phyloP scores from a whole-genome alignment of 2,113 vertebrate species.

The Hiodon tergisus region DNA sequence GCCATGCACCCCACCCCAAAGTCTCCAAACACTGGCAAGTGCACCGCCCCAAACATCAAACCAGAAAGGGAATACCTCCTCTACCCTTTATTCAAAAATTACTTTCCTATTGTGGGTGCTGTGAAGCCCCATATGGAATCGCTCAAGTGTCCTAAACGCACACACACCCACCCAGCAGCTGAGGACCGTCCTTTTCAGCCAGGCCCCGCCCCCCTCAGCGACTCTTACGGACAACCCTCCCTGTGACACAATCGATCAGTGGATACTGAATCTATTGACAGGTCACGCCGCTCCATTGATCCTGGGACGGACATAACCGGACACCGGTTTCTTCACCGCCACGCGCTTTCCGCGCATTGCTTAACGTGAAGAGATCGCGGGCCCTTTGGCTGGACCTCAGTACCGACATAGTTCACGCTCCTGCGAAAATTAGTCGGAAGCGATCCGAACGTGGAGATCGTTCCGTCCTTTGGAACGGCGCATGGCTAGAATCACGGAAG shows the following conservation, averaged over 20 bases:
- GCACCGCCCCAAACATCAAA: constrained; percentile 35
- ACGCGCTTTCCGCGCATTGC: too few relatives aligned
- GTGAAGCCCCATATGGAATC: constrained; percentile 44
- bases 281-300: constrained; percentile 38
- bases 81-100: constrained; percentile 3
- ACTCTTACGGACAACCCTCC: background rate
- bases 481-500: constrained; percentile 1
- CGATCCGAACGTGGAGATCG: background rate
- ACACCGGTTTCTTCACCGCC: background rate
- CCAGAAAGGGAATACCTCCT: constrained; percentile 16
- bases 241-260: constrained; percentile 61
- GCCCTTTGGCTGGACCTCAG: too few relatives aligned
- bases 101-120: constrained; percentile 11
- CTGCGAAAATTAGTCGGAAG: background rate
- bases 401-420: too few relatives aligned
- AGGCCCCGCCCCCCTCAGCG: background rate
- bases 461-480: background rate
- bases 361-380: too few relatives aligned
- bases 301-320: constrained; percentile 11
- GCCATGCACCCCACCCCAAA: constrained; percentile 34
- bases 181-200: constrained; percentile 29
- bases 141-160: constrained; percentile 47
- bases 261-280: constrained; percentile 63
- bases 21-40: constrained; percentile 44
- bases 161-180: constrained; percentile 46